A percentile compares a stretch with the other conserved stretches of the same genome.
phyloP scores from a whole-genome alignment of 1,140 invertebrate species.

The Tetranychus cinnabarinus region DNA sequence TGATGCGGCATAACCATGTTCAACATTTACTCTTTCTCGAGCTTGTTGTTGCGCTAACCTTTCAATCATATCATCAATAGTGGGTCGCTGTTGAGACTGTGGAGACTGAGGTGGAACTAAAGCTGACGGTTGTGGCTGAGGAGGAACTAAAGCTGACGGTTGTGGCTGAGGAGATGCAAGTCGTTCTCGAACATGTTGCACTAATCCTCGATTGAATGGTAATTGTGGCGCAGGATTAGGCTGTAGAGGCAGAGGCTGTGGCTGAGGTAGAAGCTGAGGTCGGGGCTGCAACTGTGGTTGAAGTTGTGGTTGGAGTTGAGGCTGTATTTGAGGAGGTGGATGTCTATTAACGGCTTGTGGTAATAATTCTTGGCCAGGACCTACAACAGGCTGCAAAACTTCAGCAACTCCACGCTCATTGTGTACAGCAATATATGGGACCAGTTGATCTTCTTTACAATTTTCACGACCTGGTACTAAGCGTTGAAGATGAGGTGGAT shows the following conservation, averaged over 20 bases:
- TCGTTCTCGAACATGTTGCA: not conserved
- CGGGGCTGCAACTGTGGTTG: not conserved
- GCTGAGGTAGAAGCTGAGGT: not conserved
- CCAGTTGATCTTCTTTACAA: conserved; percentile 32
- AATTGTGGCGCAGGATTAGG: too few relatives aligned
- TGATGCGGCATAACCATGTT: conserved; percentile 6
- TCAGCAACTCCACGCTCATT: conserved; percentile 5
- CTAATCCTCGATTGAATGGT: too few relatives aligned
- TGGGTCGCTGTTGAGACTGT: conserved; percentile 24
- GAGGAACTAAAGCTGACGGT: too few relatives aligned
- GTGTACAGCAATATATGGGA: conserved; percentile 22
- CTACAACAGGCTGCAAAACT: not conserved
- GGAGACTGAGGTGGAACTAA: too few relatives aligned
- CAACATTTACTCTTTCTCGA: conserved; percentile 12
- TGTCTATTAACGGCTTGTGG: not conserved
- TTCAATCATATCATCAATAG: conserved; percentile 46
- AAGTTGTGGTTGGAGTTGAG: not conserved
- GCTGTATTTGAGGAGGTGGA: not conserved
- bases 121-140: too few relatives aligned
- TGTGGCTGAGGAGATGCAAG: not conserved
- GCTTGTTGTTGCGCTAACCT: conserved; percentile 32
- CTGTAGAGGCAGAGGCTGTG: not conserved
- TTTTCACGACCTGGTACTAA: conserved; percentile 68
- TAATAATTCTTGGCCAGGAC: not conserved
- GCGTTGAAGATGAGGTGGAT: conserved; percentile 57